These are phyloP conservation scores for Typhlichthys subterraneus DNA, from an alignment of 2,797 vertebrate species.

Conservation along the genomic window DNA sequence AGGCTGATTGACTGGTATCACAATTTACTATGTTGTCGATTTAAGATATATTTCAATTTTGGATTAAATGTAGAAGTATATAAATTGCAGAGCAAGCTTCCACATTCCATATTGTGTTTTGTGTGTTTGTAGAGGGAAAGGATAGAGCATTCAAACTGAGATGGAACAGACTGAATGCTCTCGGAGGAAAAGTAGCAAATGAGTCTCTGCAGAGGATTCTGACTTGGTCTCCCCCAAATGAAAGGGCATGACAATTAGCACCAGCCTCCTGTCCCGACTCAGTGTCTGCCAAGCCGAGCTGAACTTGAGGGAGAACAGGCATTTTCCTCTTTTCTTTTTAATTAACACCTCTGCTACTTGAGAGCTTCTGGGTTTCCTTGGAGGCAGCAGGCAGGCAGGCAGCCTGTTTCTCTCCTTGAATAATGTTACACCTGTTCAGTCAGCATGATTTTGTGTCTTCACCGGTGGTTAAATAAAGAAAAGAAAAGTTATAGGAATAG, in stretches of 20 bases:
- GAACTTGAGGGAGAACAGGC: constrained; percentile 47
- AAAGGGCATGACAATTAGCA: constrained; percentile 71
- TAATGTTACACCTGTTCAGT: constrained; percentile 69
- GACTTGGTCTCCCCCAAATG: constrained; percentile 54
- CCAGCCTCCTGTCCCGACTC: constrained; percentile 61
- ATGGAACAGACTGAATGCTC: constrained; percentile 46
- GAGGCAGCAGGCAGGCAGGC: constrained; percentile 27
- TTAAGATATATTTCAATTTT: too few species aligned
- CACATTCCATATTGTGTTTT: constrained; percentile 9
- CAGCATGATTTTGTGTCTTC: constrained; percentile 59
- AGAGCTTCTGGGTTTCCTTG: constrained; percentile 60
- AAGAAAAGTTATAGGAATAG: constrained; percentile 32
- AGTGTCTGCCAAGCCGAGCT: constrained; percentile 59
- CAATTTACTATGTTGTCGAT: too few species aligned
- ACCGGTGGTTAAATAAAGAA: constrained; percentile 9
- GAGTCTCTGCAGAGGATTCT: constrained; percentile 62
- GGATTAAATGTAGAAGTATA: background rate
- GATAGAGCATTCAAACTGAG: constrained; percentile 23
- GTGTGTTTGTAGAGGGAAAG: constrained; percentile 40
- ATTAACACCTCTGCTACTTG: constrained; percentile 76
- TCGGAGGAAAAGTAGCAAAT: constrained; percentile 69
- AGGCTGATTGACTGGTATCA: too few species aligned
- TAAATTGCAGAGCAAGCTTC: constrained; percentile 22
- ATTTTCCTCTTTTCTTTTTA: constrained; percentile 62
- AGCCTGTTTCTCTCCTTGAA: constrained; percentile 53